phyloP scores from a whole-genome alignment of 2,888 invertebrate genomes.

The Morinoia aosen region DNA sequence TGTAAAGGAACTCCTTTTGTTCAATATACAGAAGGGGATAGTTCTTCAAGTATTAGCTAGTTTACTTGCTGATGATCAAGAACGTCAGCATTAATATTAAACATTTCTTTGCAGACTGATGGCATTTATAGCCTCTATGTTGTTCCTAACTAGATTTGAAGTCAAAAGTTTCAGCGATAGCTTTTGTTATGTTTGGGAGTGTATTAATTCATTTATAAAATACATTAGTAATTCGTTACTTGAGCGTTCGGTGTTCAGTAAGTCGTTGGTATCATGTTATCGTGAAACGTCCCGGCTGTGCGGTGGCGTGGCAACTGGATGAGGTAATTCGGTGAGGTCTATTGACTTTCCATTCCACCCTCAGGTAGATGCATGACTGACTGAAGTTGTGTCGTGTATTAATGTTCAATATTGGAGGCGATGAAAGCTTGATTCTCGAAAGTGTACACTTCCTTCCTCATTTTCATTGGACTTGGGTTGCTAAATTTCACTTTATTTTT shows the following conservation, averaged over 20 bases:
- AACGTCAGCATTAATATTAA: neutral
- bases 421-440: neutral
- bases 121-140: neutral
- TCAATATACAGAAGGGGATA: no score
- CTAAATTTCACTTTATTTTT: neutral
- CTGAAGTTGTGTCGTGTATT: neutral
- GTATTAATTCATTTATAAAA: neutral
- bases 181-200: no score
- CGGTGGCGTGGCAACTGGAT: neutral
- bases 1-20: no score
- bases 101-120: neutral
- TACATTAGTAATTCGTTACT: neutral
- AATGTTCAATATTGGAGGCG: constrained; percentile 19
- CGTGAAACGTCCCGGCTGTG: neutral
- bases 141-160: neutral
- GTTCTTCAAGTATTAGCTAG: no score
- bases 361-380: neutral
- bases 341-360: neutral
- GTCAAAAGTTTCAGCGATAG: no score
- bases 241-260: neutral
- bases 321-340: neutral
- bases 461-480: neutral
- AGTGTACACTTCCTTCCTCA: neutral
- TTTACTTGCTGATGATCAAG: no score
- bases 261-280: neutral